Percentiles rank a stretch among this genome's conserved stretches.
Evolutionary conservation across 2,797 vertebrate genomes (phyloP).

Genomic region (Scarus forsteni): DNA sequence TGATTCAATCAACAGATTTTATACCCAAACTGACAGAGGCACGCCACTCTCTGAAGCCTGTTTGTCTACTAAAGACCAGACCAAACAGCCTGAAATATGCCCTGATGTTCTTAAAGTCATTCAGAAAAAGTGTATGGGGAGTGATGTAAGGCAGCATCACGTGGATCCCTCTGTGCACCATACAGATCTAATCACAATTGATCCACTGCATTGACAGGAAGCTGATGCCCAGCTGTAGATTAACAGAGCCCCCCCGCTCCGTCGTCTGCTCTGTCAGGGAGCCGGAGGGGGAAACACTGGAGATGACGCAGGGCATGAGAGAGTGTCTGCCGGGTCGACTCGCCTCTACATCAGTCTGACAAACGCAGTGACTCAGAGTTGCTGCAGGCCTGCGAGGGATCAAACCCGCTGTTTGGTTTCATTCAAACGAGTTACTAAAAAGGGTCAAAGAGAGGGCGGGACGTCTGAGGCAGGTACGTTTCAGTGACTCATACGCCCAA

Average conservation of each 20-base stretch:
- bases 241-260: conserved; percentile 46
- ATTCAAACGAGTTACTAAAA: conserved; percentile 54
- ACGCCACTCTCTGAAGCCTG: conserved; percentile 38
- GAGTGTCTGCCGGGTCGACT: conserved; percentile 60
- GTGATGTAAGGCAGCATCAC: conserved; percentile 37
- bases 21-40: conserved; percentile 13
- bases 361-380: conserved; percentile 59
- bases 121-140: conserved; percentile 61
- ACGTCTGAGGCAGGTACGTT: conserved; percentile 25
- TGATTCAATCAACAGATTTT: conserved; percentile 31
- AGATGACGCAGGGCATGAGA: conserved; percentile 58
- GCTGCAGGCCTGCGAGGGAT: conserved; percentile 34
- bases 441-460: conserved; percentile 34
- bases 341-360: conserved; percentile 52
- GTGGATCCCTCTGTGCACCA: conserved; percentile 20
- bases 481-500: neutral
- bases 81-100: conserved; percentile 24
- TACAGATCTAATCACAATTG: conserved; percentile 38
- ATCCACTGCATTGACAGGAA: conserved; percentile 42
- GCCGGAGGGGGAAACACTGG: conserved; percentile 59
- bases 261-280: conserved; percentile 47
- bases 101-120: conserved; percentile 52
- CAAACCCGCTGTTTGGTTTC: conserved; percentile 48
- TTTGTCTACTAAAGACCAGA: conserved; percentile 45
- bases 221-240: conserved; percentile 46